Evolutionary conservation across 2,113 vertebrate genomes (phyloP).

Genomic region (Thunnus thynnus): DNA sequence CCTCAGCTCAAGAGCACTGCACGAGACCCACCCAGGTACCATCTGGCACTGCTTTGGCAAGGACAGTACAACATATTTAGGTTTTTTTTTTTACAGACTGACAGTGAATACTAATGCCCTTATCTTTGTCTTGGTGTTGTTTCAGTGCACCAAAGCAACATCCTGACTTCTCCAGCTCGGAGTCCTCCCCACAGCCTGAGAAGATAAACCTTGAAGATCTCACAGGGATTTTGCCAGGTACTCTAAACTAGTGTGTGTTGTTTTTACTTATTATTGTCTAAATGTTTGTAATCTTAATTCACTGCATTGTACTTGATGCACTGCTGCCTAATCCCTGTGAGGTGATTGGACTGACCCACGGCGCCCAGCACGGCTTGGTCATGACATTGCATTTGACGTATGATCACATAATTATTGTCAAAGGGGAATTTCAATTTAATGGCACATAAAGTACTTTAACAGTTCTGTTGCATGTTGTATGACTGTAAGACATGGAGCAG

Average conservation of each 20-base stretch:
- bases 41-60: constrained; percentile 27
- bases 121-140: constrained; percentile 11
- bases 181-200: constrained; percentile 83
- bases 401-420: constrained; percentile 3
- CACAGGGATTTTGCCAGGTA: constrained; percentile 72
- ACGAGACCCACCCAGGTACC: constrained; percentile 78
- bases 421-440: constrained; percentile 13
- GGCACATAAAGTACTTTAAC: constrained; percentile 7
- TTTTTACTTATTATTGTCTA: not conserved
- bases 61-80: constrained; percentile 15
- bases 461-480: constrained; percentile 17
- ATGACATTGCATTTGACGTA: not conserved
- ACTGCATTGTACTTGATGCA: not conserved
- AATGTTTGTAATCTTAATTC: not conserved
- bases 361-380: too few relatives aligned
- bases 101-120: constrained; percentile 18
- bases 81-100: not conserved
- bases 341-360: not conserved
- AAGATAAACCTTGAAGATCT: constrained; percentile 83
- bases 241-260: not conserved
- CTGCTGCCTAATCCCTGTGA: not conserved
- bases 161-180: constrained; percentile 69
- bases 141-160: constrained; percentile 69
- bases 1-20: constrained; percentile 80
- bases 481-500: constrained; percentile 20